Conservation (phyloP, 2,797 vertebrate species). For the Artibeus lituratus region DNA sequence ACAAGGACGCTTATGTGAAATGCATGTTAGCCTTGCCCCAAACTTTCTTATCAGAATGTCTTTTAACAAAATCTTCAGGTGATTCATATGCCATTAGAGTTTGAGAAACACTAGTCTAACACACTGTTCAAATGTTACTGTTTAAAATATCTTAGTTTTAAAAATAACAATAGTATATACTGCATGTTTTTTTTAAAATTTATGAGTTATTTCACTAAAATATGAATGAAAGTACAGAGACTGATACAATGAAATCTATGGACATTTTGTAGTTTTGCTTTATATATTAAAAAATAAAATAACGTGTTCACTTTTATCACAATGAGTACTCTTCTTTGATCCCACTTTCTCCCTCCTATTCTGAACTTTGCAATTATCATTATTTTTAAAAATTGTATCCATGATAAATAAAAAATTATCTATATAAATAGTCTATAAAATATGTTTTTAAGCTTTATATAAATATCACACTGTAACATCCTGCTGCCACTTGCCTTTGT, state of each 20-base stretch:
- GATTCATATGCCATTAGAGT: neutral
- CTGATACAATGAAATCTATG: neutral
- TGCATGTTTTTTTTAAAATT: neutral
- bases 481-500: neutral
- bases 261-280: slow-evolving; percentile 1
- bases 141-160: neutral
- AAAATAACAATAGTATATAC: neutral
- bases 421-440: too few species aligned
- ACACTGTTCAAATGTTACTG: neutral
- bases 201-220: neutral
- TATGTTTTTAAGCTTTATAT: neutral
- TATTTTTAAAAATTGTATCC: neutral
- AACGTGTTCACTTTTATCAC: neutral
- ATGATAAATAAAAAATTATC: too few species aligned
- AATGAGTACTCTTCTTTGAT: neutral
- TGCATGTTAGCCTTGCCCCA: neutral
- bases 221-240: neutral
- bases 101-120: neutral
- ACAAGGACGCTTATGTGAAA: neutral
- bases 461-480: neutral
- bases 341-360: neutral
- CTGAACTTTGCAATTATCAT: neutral
- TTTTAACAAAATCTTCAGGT: neutral
- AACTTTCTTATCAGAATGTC: neutral
- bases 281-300: neutral